Conservation (phyloP, 2,797 vertebrate genomes). For the Microctenopoma stevenorrisi region DNA sequence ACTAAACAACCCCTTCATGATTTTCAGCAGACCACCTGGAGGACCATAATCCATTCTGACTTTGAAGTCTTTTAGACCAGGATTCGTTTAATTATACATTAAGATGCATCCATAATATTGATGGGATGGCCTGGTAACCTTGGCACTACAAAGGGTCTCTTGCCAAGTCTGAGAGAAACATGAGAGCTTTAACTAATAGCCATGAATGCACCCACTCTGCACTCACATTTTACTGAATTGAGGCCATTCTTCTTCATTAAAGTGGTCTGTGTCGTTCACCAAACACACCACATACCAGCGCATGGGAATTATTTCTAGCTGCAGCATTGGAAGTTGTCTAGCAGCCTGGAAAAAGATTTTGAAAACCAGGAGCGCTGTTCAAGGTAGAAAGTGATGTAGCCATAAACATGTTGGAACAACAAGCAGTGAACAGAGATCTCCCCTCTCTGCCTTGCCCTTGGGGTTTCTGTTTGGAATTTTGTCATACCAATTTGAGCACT, state of each 20-base stretch:
- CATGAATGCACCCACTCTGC: constrained; percentile 50
- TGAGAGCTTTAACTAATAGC: constrained; percentile 64
- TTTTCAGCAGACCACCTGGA: constrained; percentile 70
- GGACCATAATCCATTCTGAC: constrained; percentile 51
- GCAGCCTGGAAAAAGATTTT: constrained; percentile 29
- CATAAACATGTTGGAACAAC: constrained; percentile 57
- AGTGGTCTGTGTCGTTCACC: constrained; percentile 36
- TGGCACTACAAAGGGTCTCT: constrained; percentile 75
- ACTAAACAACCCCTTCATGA: constrained; percentile 36
- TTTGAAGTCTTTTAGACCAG: constrained; percentile 76
- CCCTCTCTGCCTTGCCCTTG: constrained; percentile 34
- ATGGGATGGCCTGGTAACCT: constrained; percentile 67
- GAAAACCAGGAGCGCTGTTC: constrained; percentile 16
- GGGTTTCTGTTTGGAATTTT: constrained; percentile 61
- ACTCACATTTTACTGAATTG: constrained; percentile 73
- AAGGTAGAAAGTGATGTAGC: constrained; percentile 41
- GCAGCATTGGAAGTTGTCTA: constrained; percentile 38
- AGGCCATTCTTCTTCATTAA: constrained; percentile 72
- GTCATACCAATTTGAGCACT: constrained; percentile 63
- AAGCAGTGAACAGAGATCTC: constrained; percentile 45
- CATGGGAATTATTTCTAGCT: constrained; percentile 43
- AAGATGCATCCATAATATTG: constrained; percentile 79
- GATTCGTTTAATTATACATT: constrained; percentile 82
- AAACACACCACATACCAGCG: constrained; percentile 41
- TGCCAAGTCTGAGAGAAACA: constrained; percentile 57